Evolutionary conservation across 2,113 vertebrate species (phyloP).

Genomic region (Charina bottae): DNA sequence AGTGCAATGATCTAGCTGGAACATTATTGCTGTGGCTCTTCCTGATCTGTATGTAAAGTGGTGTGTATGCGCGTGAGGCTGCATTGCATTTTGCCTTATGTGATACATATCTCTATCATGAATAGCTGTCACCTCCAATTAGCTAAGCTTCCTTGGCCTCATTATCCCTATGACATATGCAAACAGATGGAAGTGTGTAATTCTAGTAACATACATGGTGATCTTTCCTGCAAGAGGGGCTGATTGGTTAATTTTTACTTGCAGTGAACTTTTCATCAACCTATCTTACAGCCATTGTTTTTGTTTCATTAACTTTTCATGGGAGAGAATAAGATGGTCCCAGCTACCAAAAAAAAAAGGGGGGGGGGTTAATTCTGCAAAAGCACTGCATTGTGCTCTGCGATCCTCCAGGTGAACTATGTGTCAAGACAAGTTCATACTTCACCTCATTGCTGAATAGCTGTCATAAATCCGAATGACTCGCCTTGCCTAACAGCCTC

Average conservation of each 20-base stretch:
- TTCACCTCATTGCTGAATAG: conserved; percentile 27
- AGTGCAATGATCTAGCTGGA: background rate
- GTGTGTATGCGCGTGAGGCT: background rate
- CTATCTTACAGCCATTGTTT: background rate
- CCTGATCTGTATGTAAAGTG: background rate
- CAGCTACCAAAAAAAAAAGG: background rate
- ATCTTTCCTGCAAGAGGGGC: background rate
- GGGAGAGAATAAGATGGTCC: background rate
- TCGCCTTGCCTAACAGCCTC: conserved; percentile 23
- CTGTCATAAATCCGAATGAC: conserved; percentile 49
- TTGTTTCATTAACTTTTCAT: background rate
- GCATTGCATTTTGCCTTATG: background rate
- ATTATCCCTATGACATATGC: background rate
- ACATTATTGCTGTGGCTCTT: background rate
- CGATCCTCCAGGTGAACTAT: background rate
- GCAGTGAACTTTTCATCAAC: background rate
- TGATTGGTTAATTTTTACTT: background rate
- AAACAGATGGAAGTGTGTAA: background rate
- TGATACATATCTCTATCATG: background rate
- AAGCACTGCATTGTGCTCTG: background rate
- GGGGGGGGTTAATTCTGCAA: background rate
- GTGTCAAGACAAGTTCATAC: conserved; percentile 49
- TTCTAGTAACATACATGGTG: background rate
- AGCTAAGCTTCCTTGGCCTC: background rate
- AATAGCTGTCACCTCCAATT: background rate